Percentiles rank a stretch among this genome's conserved stretches.
These are phyloP conservation scores for Anarhynchus alexandrinus DNA, from an alignment of 2,113 vertebrate species.

Conservation along the genomic window DNA sequence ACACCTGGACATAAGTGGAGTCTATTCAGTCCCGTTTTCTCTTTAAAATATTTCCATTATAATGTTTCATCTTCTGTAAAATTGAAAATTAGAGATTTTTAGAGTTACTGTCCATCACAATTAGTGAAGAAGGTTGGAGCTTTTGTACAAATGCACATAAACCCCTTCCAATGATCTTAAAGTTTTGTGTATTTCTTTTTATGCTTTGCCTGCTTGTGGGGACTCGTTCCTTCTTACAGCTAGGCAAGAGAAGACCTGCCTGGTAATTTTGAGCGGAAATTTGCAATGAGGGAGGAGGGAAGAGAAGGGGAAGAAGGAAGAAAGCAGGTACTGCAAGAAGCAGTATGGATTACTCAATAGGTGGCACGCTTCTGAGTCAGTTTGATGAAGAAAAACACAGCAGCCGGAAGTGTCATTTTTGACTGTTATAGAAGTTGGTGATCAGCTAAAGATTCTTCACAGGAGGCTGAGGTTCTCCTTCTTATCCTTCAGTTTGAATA, in stretches of 20 bases:
- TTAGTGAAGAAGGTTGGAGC: background rate
- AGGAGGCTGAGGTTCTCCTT: background rate
- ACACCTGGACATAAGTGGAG: background rate
- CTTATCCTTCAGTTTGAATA: background rate
- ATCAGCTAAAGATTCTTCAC: background rate
- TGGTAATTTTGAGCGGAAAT: background rate
- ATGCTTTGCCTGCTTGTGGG: background rate
- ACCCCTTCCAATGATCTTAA: background rate
- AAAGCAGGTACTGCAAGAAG: background rate
- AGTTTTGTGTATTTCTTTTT: background rate
- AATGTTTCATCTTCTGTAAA: background rate
- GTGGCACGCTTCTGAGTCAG: background rate
- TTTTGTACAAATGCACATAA: background rate
- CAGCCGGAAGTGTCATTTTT: background rate
- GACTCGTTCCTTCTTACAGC: background rate
- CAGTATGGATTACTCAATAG: background rate
- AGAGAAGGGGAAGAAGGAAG: background rate
- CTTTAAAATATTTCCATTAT: background rate
- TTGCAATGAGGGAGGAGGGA: background rate
- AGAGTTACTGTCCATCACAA: background rate
- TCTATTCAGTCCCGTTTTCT: background rate
- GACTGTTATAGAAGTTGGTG: background rate
- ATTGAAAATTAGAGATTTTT: background rate
- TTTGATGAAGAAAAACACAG: background rate
- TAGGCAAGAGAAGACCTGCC: conserved; percentile 16